Evolutionary conservation across 2,797 vertebrate species (phyloP).

Genomic region (Melopsittacus undulatus): DNA sequence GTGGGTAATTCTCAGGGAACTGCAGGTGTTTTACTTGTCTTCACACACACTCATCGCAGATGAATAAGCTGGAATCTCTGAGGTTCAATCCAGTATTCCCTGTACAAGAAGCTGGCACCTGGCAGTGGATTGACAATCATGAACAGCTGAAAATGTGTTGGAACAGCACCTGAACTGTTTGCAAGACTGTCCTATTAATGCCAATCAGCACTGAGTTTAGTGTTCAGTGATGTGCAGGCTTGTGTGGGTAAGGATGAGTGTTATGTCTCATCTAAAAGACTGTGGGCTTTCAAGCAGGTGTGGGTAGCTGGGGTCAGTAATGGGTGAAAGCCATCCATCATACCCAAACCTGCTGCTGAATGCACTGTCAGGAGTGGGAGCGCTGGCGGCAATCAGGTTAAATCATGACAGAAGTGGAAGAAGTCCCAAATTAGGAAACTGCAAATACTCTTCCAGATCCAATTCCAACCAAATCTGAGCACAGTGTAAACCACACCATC

Average conservation of each 20-base stretch:
- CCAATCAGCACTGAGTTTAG: not conserved
- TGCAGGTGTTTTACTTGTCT: not conserved
- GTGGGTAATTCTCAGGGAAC: not conserved
- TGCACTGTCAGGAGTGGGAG: not conserved
- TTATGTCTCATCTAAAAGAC: not conserved
- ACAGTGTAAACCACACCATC: not conserved
- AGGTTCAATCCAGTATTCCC: not conserved
- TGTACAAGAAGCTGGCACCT: not conserved
- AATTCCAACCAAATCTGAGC: not conserved
- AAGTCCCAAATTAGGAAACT: not conserved
- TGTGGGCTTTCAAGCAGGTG: rapidly evolving
- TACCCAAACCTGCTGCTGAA: not conserved
- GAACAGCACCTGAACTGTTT: not conserved
- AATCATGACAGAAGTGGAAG: not conserved
- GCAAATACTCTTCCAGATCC: not conserved
- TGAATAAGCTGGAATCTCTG: rapidly evolving
- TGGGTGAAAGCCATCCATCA: not conserved
- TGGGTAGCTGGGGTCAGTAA: not conserved
- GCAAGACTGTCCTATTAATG: not conserved
- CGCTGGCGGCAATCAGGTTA: not conserved
- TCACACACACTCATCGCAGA: not conserved
- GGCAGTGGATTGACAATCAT: not conserved
- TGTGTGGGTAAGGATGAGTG: not conserved
- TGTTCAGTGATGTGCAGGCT: not conserved
- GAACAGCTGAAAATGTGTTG: not conserved